Evolutionary conservation across 1,140 invertebrate genomes (phyloP).

Genomic region (Wiebesia pumilae): DNA sequence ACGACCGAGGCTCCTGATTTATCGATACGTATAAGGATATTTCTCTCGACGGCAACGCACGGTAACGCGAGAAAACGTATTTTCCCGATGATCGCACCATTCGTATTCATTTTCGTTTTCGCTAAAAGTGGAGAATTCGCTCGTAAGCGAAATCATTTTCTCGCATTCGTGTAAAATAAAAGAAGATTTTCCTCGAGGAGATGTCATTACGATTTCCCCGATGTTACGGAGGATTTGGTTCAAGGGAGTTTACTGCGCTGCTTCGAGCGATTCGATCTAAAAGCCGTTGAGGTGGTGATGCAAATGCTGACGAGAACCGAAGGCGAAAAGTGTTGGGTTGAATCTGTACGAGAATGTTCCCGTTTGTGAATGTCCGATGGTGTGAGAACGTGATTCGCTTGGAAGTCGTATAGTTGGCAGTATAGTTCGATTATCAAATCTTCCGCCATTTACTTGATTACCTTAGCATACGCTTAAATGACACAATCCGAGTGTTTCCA

Average conservation of each 20-base stretch:
- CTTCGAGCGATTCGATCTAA: background rate
- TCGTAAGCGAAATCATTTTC: background rate
- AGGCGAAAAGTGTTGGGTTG: constrained; percentile 12
- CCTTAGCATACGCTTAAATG: background rate
- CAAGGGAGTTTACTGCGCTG: background rate
- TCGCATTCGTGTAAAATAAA: background rate
- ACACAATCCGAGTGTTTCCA: background rate
- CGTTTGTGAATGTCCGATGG: background rate
- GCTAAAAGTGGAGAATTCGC: no score
- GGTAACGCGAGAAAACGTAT: no score
- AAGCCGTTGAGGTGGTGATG: constrained; percentile 31
- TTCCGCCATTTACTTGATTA: background rate
- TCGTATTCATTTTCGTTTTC: no score
- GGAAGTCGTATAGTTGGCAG: no score
- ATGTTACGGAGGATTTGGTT: background rate
- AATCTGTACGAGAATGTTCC: constrained; percentile 1
- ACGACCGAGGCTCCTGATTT: no score
- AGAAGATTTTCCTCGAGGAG: background rate
- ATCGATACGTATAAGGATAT: no score
- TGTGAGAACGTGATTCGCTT: no score
- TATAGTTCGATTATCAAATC: background rate
- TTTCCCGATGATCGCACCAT: no score
- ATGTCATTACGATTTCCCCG: background rate
- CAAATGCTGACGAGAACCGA: background rate
- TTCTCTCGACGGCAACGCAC: no score